Base-by-base conservation (phyloP, 2,113 vertebrate species). In the Spizaetus ornatus region DNA sequence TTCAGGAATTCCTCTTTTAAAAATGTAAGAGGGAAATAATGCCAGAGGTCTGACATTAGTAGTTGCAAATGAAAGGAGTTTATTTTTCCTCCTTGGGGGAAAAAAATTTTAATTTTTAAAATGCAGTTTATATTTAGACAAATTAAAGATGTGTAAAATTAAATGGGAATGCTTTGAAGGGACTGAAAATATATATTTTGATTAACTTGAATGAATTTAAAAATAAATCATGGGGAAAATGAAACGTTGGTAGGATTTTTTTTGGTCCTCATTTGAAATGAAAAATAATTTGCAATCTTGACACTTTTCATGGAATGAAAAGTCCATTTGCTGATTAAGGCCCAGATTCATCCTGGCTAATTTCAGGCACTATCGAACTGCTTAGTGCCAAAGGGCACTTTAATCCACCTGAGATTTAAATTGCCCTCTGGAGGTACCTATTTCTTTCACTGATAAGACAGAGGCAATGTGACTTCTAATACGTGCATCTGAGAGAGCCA, bases 241-340 rank as follows among this genome's bases (percentile, higher is more conserved):
- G 82, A 97, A 96, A 96, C 80, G 53, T 32, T 82, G 78, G 17
- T 87, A 66, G 56, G 32, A 21, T 22, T 85, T 65, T 78, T 93
- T 93, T 88, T 50, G 43, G 82, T 77, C 65, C 63, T 93, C 79
- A 83, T 96, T 93, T 93, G 90, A 88, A 97, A 97, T 88, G 80
- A 94, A 87, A 90, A 97, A 97, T 94, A 93, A 97, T 96, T 96
- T 96, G 95, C 97, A 83, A 97, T 97, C 96, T 95, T 95, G 95
- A 97, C 94, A 90, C 96, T 97, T 94, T 23, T 74, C 88, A 65
- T 9, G 13, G 90, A 94, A 97, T 95, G 92, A 94, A 97, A 95
- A 97, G 95, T 94, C 95, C 95, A 97, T 97, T 97, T 97, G 90
- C 94, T 97, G 96, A 97, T 97, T 97, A 94, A 97, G 96, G 53